Base-by-base conservation (phyloP, 1,140 invertebrate species). In the Frieseomelitta varia region DNA sequence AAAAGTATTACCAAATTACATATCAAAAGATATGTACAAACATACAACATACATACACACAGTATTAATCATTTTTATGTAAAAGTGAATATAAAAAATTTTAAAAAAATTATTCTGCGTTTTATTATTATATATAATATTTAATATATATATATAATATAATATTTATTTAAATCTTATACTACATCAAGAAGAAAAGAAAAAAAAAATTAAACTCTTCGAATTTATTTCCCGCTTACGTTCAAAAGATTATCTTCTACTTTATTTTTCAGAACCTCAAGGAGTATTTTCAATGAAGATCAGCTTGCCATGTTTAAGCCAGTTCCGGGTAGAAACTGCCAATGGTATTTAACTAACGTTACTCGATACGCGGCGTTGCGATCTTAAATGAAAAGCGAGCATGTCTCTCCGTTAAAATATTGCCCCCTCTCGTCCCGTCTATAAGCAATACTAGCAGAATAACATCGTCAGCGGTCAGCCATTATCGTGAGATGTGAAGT, bases 401-500 rank as follows among this genome's bases (percentile, higher is more conserved):
- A 67, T 73, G 15, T 24, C 0, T 27, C 19, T 19, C 30, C 55
- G 82, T 85, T 85, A 82, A 82, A 77, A 68, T 55, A n/a, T 24
- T 75, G 61, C 30, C 71, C 68, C 68, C 30, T 47, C 58, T 56
- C n/a, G 17, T 71, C 24, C 34, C 75, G 51, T 51, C 51, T 72
- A 27, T 72, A 53, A 73, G 30, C 69, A 39, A n/a, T n/a, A 56
- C 19, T 85, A 83, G 86, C 72, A 89, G 87, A 89, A 89, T 86
- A 88, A 88, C 84, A 86, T 86, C 88, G 87, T 89, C 84, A 84
- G 85, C 72, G 74, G 68, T 78, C 88, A 68, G 88, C 88, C 88
- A 89, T 89, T 86, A 30, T 84, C 24, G 81, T 77, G 79, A 75
- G 30, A 81, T 86, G 74, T 69, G 74, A 81, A 80, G n/a, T 55